phyloP scores from a whole-genome alignment of 2,888 invertebrate genomes.

The Phytoseiulus persimilis region DNA sequence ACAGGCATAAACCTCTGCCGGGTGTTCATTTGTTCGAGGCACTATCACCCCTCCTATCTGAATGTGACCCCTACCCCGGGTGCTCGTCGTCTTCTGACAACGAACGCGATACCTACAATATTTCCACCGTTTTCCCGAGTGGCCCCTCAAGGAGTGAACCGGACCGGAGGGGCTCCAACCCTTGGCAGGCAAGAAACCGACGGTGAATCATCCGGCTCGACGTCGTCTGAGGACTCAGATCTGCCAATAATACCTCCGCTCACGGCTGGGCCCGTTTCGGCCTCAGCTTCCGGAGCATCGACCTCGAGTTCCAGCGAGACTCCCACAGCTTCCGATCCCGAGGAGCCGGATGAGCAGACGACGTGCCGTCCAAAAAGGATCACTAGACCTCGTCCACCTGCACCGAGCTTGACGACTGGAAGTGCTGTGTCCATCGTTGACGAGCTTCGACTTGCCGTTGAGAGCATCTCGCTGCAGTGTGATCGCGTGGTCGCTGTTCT shows the following conservation, averaged over 20 bases:
- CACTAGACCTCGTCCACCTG: not conserved
- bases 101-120: slow-evolving; percentile 26
- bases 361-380: not conserved
- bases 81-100: not conserved
- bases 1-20: not conserved
- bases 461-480: not conserved
- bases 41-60: slow-evolving; percentile 9
- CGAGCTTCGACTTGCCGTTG: not conserved
- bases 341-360: not conserved
- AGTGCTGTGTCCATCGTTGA: not conserved
- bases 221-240: not conserved
- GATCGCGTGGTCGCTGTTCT: not conserved
- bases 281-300: not conserved
- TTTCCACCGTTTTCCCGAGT: not conserved
- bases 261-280: not conserved
- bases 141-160: not conserved
- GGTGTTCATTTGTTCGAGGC: slow-evolving; percentile 18
- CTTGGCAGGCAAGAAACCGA: not conserved
- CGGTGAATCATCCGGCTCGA: not conserved
- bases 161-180: not conserved
- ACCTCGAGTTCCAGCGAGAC: not conserved
- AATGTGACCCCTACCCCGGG: not conserved
- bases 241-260: not conserved
- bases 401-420: not conserved
- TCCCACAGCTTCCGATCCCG: not conserved